Conservation (phyloP, 2,113 vertebrate genomes). For the Brachyhypopomus occidentalis region DNA sequence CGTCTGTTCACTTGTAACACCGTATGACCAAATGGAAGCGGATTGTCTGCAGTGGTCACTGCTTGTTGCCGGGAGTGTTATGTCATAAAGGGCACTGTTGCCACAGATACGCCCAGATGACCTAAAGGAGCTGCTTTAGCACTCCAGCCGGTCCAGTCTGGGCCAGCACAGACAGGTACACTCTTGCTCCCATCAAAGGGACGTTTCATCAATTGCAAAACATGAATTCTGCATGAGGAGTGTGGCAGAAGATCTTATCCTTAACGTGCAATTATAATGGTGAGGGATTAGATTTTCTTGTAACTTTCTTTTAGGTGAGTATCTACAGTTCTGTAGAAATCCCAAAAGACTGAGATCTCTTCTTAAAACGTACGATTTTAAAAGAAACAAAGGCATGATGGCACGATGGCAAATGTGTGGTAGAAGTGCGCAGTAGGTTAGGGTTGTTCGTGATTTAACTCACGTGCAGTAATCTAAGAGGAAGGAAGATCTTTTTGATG, state of each 20-base stretch:
- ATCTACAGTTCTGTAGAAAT: background rate
- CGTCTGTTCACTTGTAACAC: constrained; percentile 17
- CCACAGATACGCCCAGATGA: constrained; percentile 16
- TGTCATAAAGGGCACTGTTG: background rate
- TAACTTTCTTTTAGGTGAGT: background rate
- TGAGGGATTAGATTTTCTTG: background rate
- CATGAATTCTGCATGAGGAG: too few relatives aligned
- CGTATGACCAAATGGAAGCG: background rate
- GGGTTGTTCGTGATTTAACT: constrained; percentile 11
- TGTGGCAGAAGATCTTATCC: background rate
- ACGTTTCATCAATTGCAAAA: constrained; percentile 2
- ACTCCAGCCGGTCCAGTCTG: background rate
- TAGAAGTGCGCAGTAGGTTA: background rate
- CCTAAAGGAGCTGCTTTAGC: background rate
- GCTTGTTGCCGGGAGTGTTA: constrained; percentile 14
- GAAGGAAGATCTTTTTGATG: constrained; percentile 41
- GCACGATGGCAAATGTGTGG: background rate
- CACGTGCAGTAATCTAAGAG: constrained; percentile 16
- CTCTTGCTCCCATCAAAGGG: constrained; percentile 34
- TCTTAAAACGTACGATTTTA: background rate
- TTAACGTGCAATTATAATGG: background rate
- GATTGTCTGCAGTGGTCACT: background rate
- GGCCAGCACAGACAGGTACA: constrained; percentile 19
- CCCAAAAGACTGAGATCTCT: background rate
- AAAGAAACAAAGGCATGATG: background rate